Evolutionary conservation across 2,888 invertebrate species (phyloP).

Genomic region (Gisinianus flammeolus): DNA sequence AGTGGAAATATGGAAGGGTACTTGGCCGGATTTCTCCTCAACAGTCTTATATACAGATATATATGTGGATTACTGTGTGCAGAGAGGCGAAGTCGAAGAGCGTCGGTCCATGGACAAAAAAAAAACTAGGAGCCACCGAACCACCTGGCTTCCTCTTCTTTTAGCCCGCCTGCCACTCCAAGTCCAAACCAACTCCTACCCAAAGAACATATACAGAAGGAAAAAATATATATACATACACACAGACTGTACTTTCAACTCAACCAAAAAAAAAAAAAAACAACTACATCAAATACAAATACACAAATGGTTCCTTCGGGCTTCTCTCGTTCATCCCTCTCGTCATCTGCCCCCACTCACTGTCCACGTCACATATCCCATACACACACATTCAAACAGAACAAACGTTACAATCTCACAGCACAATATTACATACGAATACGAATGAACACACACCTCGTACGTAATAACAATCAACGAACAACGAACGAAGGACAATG

Average conservation of each 20-base stretch:
- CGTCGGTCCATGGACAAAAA: conserved; percentile 43
- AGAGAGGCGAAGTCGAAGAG: conserved; percentile 31
- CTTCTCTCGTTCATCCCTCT: too few relatives aligned
- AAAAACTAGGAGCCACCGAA: too few relatives aligned
- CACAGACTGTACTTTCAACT: background rate
- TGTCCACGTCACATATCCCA: background rate
- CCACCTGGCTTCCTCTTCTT: conserved; percentile 35
- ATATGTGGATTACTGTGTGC: conserved; percentile 31
- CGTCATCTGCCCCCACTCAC: background rate
- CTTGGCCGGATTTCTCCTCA: conserved; percentile 34
- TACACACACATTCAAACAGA: background rate
- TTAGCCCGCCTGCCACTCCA: background rate
- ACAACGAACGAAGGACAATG: background rate
- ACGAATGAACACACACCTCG: background rate
- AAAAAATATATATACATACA: background rate
- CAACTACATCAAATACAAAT: background rate
- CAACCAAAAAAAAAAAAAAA: background rate
- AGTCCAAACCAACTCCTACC: background rate
- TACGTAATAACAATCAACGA: background rate
- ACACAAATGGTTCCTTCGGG: too few relatives aligned
- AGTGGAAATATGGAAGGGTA: conserved; percentile 29
- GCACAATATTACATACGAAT: background rate
- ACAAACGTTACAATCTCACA: background rate
- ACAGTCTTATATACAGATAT: conserved; percentile 36
- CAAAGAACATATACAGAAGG: background rate